Percentiles rank a stretch among this genome's conserved stretches.
Conservation (phyloP, 2,113 vertebrate genomes). For the Gyps fulvus region DNA sequence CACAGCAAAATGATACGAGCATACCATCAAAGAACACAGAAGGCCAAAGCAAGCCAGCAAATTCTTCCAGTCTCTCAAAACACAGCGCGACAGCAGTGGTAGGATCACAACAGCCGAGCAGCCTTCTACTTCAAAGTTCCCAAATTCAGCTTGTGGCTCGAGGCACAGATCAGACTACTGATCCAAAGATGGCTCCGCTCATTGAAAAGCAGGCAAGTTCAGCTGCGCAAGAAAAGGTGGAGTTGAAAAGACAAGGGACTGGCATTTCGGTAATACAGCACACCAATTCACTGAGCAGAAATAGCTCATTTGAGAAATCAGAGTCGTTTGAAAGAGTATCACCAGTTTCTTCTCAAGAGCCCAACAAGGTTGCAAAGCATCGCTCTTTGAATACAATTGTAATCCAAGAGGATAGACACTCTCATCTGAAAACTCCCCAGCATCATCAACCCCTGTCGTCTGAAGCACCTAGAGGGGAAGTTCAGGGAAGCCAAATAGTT, state of each 20-base stretch:
- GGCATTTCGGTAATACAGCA: slow-evolving; percentile 97
- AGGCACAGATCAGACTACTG: slow-evolving; percentile 66
- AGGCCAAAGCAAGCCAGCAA: slow-evolving; percentile 65
- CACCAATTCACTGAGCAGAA: slow-evolving; percentile 93
- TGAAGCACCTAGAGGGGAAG: slow-evolving; percentile 66
- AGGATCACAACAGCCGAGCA: slow-evolving; percentile 71
- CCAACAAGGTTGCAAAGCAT: slow-evolving; percentile 59
- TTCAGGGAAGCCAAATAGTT: slow-evolving; percentile 52
- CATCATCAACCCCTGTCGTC: slow-evolving; percentile 43
- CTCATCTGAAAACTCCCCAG: slow-evolving; percentile 61
- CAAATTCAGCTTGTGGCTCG: slow-evolving; percentile 81
- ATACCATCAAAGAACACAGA: slow-evolving; percentile 77
- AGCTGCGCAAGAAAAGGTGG: slow-evolving; percentile 74
- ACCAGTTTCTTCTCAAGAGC: slow-evolving; percentile 77
- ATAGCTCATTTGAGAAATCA: slow-evolving; percentile 87
- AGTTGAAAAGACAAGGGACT: slow-evolving; percentile 87
- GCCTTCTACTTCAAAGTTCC: slow-evolving; percentile 71
- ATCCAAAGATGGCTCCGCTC: slow-evolving; percentile 76
- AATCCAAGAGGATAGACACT: slow-evolving; percentile 62
- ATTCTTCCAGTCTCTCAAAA: slow-evolving; percentile 56
- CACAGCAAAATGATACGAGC: slow-evolving; percentile 82
- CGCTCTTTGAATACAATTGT: slow-evolving; percentile 64
- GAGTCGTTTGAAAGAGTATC: slow-evolving; percentile 84
- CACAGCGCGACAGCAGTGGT: slow-evolving; percentile 39
- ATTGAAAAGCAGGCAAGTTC: slow-evolving; percentile 76